Evolutionary conservation across 2,797 vertebrate genomes (phyloP).

Genomic region (Taenioides sp.): DNA sequence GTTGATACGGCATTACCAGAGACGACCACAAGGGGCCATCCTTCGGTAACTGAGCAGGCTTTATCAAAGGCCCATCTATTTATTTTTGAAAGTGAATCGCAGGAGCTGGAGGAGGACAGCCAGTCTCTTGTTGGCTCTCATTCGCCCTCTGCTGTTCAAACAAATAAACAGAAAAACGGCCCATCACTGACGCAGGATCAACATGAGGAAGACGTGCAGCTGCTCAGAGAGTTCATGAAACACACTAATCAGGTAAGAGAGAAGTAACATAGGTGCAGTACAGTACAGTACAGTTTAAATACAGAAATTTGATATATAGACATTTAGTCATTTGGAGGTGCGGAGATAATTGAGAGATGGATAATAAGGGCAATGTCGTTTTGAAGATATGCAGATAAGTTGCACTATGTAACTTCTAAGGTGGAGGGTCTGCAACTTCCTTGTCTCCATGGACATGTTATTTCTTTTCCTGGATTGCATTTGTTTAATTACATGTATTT

Average conservation of each 20-base stretch:
- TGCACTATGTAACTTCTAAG: too few relatives aligned
- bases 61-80: conserved; percentile 66
- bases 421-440: too few relatives aligned
- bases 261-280: background rate
- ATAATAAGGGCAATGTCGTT: too few relatives aligned
- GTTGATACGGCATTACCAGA: conserved; percentile 7
- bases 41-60: conserved; percentile 1
- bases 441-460: too few relatives aligned
- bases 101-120: conserved; percentile 46
- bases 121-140: conserved; percentile 4
- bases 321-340: background rate
- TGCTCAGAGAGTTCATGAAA: conserved; percentile 79
- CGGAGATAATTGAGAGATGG: too few relatives aligned
- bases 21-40: background rate
- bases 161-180: conserved; percentile 7
- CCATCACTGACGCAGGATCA: conserved; percentile 53
- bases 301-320: background rate
- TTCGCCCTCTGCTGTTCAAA: conserved; percentile 8
- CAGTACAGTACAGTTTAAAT: too few relatives aligned
- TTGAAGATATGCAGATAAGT: too few relatives aligned
- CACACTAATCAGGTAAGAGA: conserved; percentile 71
- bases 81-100: conserved; percentile 72
- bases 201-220: conserved; percentile 64
- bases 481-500: too few relatives aligned
- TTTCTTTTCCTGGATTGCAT: too few relatives aligned